A percentile compares a stretch with the other conserved stretches of the same genome.
These are phyloP conservation scores for Toxotes lorentzi DNA, from an alignment of 2,797 vertebrate genomes.

Conservation along the genomic window DNA sequence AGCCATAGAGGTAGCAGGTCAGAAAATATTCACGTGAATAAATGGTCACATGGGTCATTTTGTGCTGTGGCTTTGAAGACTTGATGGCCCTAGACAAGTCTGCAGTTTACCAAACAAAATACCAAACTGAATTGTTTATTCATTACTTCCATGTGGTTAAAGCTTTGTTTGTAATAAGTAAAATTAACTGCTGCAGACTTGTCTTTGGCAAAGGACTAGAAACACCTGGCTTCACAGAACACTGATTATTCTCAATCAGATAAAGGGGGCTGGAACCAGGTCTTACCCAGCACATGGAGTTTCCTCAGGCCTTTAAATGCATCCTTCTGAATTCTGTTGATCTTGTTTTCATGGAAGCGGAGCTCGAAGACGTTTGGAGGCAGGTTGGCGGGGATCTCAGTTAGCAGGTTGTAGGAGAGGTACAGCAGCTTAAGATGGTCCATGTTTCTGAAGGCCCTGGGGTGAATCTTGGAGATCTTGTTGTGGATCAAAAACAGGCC, in stretches of 20 bases:
- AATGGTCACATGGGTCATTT: background rate
- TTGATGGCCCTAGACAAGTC: background rate
- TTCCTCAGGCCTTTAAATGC: constrained; percentile 93
- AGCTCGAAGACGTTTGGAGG: constrained; percentile 92
- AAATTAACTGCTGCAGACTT: constrained; percentile 3
- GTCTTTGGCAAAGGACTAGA: background rate
- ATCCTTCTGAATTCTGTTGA: constrained; percentile 91
- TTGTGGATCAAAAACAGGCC: constrained; percentile 97
- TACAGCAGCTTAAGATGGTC: constrained; percentile 91
- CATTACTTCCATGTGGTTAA: background rate
- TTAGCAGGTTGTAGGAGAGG: constrained; percentile 94
- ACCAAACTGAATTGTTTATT: background rate
- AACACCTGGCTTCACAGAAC: background rate
- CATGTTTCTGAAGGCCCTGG: constrained; percentile 92
- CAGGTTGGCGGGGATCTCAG: constrained; percentile 92
- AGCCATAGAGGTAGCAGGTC: background rate
- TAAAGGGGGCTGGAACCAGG: background rate
- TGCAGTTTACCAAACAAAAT: background rate
- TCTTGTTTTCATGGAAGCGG: constrained; percentile 95
- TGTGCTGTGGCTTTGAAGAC: background rate
- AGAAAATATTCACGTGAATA: background rate
- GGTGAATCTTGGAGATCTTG: constrained; percentile 94
- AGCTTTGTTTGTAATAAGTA: background rate
- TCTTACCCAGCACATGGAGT: constrained; percentile 94
- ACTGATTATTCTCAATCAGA: background rate